Evolutionary conservation across 2,113 vertebrate species (phyloP).

Genomic region (Taurulus bubalis): DNA sequence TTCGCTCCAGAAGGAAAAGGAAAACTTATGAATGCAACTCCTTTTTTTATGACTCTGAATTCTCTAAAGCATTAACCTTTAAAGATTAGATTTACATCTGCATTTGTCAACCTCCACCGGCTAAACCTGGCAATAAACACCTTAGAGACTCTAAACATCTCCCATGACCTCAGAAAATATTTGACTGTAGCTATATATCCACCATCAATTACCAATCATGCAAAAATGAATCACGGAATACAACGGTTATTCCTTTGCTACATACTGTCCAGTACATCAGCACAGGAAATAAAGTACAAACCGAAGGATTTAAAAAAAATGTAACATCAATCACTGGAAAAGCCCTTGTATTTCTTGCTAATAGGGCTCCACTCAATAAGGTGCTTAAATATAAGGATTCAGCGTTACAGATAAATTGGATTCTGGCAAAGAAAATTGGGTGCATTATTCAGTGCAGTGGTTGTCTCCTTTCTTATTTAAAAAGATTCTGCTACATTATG

Average conservation of each 20-base stretch:
- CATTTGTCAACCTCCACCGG: slow-evolving; percentile 63
- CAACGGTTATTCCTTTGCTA: slow-evolving; percentile 13
- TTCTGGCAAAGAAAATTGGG: slow-evolving; percentile 51
- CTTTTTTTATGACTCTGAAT: slow-evolving; percentile 66
- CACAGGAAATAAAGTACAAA: slow-evolving; percentile 34
- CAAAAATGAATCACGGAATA: slow-evolving; percentile 49
- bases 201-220: slow-evolving; percentile 60
- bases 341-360: slow-evolving; percentile 47
- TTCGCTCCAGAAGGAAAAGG: slow-evolving; percentile 42
- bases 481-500: slow-evolving; percentile 54
- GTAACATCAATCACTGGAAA: slow-evolving; percentile 34
- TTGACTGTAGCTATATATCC: slow-evolving; percentile 72
- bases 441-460: slow-evolving; percentile 56
- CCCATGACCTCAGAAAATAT: slow-evolving; percentile 65
- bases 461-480: slow-evolving; percentile 57
- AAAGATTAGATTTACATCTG: slow-evolving; percentile 73
- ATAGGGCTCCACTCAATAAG: slow-evolving; percentile 51
- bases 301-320: slow-evolving; percentile 17
- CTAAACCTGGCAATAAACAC: slow-evolving; percentile 73
- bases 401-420: slow-evolving; percentile 55
- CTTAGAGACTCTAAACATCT: slow-evolving; percentile 70
- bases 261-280: slow-evolving; percentile 23
- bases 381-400: slow-evolving; percentile 60
- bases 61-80: slow-evolving; percentile 77
- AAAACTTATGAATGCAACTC: slow-evolving; percentile 52